phyloP scores from a whole-genome alignment of 2,797 vertebrate genomes.

The Trematomus bernacchii region DNA sequence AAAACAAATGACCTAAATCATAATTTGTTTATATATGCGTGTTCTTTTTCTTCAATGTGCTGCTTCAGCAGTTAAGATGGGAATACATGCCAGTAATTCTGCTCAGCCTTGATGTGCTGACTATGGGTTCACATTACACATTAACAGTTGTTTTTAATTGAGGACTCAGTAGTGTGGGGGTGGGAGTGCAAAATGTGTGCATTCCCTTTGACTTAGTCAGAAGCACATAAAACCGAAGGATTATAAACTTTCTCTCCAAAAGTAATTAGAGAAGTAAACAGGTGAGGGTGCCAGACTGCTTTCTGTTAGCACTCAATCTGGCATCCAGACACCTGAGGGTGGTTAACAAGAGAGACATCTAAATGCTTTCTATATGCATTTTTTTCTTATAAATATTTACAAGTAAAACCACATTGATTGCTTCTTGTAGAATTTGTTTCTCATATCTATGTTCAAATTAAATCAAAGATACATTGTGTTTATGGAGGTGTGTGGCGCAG shows the following conservation, averaged over 20 bases:
- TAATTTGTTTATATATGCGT: not conserved
- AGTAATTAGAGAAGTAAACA: constrained; percentile 84
- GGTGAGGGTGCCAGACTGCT: constrained; percentile 81
- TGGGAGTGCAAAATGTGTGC: constrained; percentile 40
- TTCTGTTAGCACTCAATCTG: constrained; percentile 82
- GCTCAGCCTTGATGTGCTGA: constrained; percentile 35
- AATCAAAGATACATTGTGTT: not conserved
- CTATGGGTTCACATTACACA: constrained; percentile 50
- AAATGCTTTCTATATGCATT: constrained; percentile 9
- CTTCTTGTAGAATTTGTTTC: not conserved
- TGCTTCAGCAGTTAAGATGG: constrained; percentile 17
- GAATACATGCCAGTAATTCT: constrained; percentile 32
- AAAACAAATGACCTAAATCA: not conserved
- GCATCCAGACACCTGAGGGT: constrained; percentile 64
- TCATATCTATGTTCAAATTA: not conserved
- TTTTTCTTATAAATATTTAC: constrained; percentile 2
- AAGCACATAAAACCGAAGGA: constrained; percentile 84
- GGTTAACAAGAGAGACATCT: constrained; percentile 54
- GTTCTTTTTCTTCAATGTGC: constrained; percentile 7
- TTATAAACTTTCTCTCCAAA: constrained; percentile 84
- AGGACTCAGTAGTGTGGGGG: constrained; percentile 38
- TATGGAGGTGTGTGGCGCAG: too few species aligned
- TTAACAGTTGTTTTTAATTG: constrained; percentile 82
- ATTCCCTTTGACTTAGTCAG: constrained; percentile 83
- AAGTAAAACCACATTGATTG: not conserved